Evolutionary conservation across 2,888 invertebrate genomes (phyloP), one percentile per base, ranked within the genome.

Genomic region (Diplazon laetatorius): DNA sequence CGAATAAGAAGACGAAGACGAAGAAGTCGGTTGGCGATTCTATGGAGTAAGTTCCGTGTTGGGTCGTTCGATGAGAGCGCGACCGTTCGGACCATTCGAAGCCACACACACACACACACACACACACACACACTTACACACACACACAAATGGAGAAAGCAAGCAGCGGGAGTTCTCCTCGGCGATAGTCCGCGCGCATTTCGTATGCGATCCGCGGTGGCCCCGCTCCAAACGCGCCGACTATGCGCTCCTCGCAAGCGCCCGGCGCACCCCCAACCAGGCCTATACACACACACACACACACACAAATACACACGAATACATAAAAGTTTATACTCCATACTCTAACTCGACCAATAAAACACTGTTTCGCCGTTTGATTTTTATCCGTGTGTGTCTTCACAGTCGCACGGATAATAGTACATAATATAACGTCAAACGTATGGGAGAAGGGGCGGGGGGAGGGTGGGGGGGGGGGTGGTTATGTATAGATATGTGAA

Each of bases 211-310:
- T 86, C 84, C 85, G 85, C 84, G 83, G 81, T 84, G 85, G 82
- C 83, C 84, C 84, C 48, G 65, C 85, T 87, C 86, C 85, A 88
- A 88, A 88, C 86, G 83, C 84, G 85, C 86, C 86, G 87, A 84
- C 86, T 81, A 85, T 86, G 2, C 30, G 30, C 30, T 30, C 88
- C 37, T 68, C 85, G 80, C 69, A 30, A 69, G 39, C 22, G 39
- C 62, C 69, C 57, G 69, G 46, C 63, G 75, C 75, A 57, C 69
- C 63, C 60, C 62, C 14, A 37, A 44, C 46, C 59, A 39, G 39
- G 48, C 50, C 66, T 46, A 42, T 62, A 60, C 62, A 55, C 9
- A n/a, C 48, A 55, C 9, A 6, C 48, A n/a, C 18, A 48, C 30
- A 14, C 52, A 25, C 59, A 60, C 75, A 62, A 68, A n/a, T n/a